These are phyloP conservation scores for Sebastes trivittatus DNA, from an alignment of 2,797 vertebrate genomes.

Conservation along the genomic window DNA sequence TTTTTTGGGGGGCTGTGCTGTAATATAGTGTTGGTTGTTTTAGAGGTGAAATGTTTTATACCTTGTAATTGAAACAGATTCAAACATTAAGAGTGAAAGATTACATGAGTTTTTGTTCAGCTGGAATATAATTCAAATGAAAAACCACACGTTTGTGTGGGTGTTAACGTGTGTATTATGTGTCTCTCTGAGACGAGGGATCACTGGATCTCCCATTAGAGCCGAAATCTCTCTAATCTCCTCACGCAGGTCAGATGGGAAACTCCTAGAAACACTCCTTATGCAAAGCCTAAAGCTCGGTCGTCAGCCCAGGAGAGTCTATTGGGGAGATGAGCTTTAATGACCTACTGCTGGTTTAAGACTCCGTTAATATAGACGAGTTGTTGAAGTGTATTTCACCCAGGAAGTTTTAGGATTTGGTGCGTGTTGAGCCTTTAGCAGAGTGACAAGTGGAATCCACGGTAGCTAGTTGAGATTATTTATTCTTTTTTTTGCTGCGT, in stretches of 20 bases:
- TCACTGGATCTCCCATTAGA: slow-evolving; percentile 42
- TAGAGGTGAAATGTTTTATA: neutral
- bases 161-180: slow-evolving; percentile 8
- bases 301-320: slow-evolving; percentile 10
- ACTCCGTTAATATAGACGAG: neutral
- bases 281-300: slow-evolving; percentile 32
- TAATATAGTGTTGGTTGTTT: slow-evolving; percentile 24
- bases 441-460: slow-evolving; percentile 10
- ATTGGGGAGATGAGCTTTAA: slow-evolving; percentile 21
- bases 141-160: slow-evolving; percentile 1
- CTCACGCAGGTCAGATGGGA: slow-evolving; percentile 53
- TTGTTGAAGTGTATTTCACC: neutral
- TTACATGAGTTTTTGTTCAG: neutral
- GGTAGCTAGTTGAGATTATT: slow-evolving; percentile 4
- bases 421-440: neutral
- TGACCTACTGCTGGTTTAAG: slow-evolving; percentile 8
- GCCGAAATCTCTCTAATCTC: slow-evolving; percentile 58
- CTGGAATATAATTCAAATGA: neutral
- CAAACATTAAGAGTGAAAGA: neutral
- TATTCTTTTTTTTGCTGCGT: slow-evolving; percentile 14
- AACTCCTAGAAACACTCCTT: slow-evolving; percentile 41
- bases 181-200: slow-evolving; percentile 15
- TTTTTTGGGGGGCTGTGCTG: slow-evolving; percentile 10
- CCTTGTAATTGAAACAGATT: neutral
- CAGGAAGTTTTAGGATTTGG: neutral